phyloP scores from a whole-genome alignment of 2,113 vertebrate genomes.

The Forbesichthys agassizii region DNA sequence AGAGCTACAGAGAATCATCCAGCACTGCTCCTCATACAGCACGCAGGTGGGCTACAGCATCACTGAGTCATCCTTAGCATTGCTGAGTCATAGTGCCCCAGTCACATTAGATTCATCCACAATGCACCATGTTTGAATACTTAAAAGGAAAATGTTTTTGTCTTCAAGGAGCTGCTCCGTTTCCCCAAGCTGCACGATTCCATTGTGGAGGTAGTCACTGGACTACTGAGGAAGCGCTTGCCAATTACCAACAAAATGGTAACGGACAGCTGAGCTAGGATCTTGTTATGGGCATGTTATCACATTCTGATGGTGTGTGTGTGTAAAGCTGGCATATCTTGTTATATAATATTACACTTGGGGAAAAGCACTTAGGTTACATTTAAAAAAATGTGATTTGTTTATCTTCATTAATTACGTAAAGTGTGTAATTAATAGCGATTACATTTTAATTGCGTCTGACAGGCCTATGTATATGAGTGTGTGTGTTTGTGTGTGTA shows the following conservation, averaged over 20 bases:
- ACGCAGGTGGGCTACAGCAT: constrained; percentile 70
- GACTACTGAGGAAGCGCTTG: constrained; percentile 79
- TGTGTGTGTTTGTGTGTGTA: no score
- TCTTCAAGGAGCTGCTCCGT: constrained; percentile 78
- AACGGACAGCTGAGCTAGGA: constrained; percentile 35
- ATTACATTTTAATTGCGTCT: no score
- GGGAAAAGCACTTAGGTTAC: no score
- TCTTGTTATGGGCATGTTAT: neutral
- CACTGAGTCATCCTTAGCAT: constrained; percentile 1
- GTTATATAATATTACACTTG: no score
- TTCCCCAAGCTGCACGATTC: constrained; percentile 85
- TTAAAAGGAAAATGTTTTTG: constrained; percentile 12
- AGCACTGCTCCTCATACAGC: constrained; percentile 81
- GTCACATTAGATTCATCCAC: constrained; percentile 2
- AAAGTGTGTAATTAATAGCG: no score
- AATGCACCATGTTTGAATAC: neutral
- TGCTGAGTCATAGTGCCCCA: neutral
- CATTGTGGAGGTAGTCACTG: constrained; percentile 83
- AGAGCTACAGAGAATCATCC: constrained; percentile 83
- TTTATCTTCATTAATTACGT: no score
- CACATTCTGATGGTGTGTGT: neutral
- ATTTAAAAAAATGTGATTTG: no score
- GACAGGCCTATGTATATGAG: no score
- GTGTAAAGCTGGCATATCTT: no score
- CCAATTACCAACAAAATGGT: constrained; percentile 85